Percentiles rank a stretch among this genome's conserved stretches.
Evolutionary conservation across 2,113 vertebrate genomes (phyloP).

Genomic region (Petroica traversi): DNA sequence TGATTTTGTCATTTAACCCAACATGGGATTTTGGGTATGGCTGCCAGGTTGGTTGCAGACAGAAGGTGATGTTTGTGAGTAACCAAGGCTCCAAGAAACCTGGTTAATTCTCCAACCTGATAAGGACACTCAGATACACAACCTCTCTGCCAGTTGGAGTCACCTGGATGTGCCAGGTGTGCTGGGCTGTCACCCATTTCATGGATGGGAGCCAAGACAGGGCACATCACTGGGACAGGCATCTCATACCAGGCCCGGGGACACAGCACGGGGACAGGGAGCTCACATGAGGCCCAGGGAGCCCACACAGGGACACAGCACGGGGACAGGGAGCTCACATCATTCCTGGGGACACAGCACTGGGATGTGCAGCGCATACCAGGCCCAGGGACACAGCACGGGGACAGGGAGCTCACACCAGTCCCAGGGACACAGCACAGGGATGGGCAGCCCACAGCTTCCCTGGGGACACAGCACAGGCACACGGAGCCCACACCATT

Average conservation of each 20-base stretch:
- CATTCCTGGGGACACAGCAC: accelerated
- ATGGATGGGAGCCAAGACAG: accelerated
- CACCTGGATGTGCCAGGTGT: accelerated
- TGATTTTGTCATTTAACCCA: background rate
- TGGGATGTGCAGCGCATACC: background rate
- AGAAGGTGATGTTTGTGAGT: accelerated
- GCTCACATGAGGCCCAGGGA: too few species aligned
- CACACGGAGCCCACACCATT: background rate
- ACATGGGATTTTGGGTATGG: accelerated
- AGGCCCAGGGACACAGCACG: accelerated
- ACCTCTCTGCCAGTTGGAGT: background rate
- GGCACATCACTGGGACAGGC: accelerated
- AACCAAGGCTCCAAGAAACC: background rate
- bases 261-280: background rate
- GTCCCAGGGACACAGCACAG: accelerated
- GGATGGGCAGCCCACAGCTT: background rate
- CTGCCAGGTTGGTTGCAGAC: background rate
- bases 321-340: accelerated
- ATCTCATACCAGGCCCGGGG: background rate
- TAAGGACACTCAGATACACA: accelerated
- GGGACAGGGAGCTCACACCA: background rate
- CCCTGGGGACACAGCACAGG: background rate
- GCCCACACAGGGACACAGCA: accelerated
- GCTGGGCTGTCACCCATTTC: background rate
- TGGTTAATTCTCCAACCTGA: background rate